These are phyloP conservation scores for Serrognathus titanus DNA, from an alignment of 2,888 invertebrate genomes.

Conservation along the genomic window DNA sequence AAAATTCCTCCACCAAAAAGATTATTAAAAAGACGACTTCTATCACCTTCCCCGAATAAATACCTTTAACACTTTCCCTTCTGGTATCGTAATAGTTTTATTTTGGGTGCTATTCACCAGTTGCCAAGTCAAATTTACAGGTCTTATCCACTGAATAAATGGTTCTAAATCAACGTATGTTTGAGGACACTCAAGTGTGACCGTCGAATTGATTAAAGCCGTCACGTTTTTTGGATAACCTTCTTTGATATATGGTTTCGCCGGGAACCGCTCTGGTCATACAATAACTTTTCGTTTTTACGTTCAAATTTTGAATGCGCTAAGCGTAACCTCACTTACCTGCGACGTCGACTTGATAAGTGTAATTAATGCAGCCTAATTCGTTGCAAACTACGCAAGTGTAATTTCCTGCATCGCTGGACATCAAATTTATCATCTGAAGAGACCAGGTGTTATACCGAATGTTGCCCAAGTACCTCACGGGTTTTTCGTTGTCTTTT, in stretches of 20 bases:
- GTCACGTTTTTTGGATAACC: slow-evolving; percentile 80
- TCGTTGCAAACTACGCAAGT: slow-evolving; percentile 83
- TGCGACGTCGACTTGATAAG: slow-evolving; percentile 66
- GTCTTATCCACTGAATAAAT: slow-evolving; percentile 73
- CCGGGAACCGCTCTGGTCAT: slow-evolving; percentile 72
- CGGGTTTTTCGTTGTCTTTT: slow-evolving; percentile 63
- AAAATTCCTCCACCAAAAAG: too few species aligned
- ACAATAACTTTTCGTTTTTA: not conserved
- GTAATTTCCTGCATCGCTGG: slow-evolving; percentile 82
- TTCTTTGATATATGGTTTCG: slow-evolving; percentile 80
- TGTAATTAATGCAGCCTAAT: slow-evolving; percentile 73
- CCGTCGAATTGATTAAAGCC: slow-evolving; percentile 67
- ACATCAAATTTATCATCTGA: slow-evolving; percentile 75
- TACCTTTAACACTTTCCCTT: slow-evolving; percentile 16
- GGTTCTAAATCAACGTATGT: slow-evolving; percentile 79
- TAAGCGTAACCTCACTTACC: slow-evolving; percentile 54
- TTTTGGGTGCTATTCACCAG: not conserved
- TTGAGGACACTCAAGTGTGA: slow-evolving; percentile 72
- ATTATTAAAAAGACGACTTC: too few species aligned
- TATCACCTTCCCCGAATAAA: not conserved
- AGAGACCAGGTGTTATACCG: slow-evolving; percentile 70
- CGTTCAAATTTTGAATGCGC: not conserved
- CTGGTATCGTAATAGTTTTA: not conserved
- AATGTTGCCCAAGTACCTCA: slow-evolving; percentile 63
- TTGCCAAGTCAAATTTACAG: slow-evolving; percentile 38